Evolutionary conservation across 92 coral and sea anemone genomes (phyloP).

Genomic region (Epizoanthus illoricatus): DNA sequence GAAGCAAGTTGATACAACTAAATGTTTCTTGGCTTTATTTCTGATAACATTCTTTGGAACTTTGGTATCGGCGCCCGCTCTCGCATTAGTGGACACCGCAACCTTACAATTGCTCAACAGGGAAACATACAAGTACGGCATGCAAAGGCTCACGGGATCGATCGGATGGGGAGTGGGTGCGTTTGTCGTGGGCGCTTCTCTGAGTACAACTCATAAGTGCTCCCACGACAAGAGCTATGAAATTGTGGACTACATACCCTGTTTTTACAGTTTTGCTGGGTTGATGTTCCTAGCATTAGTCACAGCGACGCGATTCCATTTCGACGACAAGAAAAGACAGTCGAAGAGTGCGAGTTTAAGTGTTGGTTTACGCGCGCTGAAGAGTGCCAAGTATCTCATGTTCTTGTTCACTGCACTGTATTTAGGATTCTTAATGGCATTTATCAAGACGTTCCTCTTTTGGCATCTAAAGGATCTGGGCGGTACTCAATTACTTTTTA

Average conservation of each 20-base stretch:
- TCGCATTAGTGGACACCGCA: conserved; percentile 96
- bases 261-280: conserved; percentile 93
- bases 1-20: conserved; percentile 75
- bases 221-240: conserved; percentile 84
- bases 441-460: conserved; percentile 92
- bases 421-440: conserved; percentile 96
- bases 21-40: conserved; percentile 82
- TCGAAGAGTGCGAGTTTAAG: conserved; percentile 78
- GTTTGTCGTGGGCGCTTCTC: conserved; percentile 96
- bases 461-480: conserved; percentile 99
- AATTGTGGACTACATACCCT: conserved; percentile 94
- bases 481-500: conserved; percentile 90
- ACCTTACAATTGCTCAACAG: conserved; percentile 89
- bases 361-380: conserved; percentile 94
- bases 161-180: conserved; percentile 99
- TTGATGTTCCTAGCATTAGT: conserved; percentile 85
- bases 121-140: conserved; percentile 96
- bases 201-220: conserved; percentile 89
- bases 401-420: conserved; percentile 96
- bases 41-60: conserved; percentile 95
- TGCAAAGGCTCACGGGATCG: conserved; percentile 99
- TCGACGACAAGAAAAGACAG: conserved; percentile 74
- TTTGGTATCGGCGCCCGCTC: conserved; percentile 89
- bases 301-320: conserved; percentile 84
- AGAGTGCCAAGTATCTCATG: conserved; percentile 87